Evolutionary conservation across 2,113 vertebrate genomes (phyloP).

Genomic region (Caranx ignobilis): DNA sequence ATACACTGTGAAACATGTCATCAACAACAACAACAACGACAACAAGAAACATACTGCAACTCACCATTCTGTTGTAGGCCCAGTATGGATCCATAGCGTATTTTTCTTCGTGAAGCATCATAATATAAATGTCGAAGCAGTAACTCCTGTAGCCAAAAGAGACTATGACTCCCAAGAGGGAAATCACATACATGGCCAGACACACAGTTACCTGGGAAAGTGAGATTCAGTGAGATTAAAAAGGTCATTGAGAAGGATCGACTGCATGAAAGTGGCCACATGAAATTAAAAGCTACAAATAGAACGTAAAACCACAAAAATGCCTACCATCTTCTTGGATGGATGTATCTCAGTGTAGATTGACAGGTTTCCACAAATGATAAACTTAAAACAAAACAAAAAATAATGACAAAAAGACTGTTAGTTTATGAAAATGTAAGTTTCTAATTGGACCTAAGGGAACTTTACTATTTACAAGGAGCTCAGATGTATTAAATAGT

Average conservation of each 20-base stretch:
- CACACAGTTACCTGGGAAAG: conserved; percentile 71
- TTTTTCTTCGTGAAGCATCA: rapidly evolving
- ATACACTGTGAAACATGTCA: neutral
- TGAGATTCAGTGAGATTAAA: neutral
- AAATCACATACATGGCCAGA: conserved; percentile 72
- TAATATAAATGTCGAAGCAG: rapidly evolving
- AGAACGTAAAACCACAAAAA: neutral
- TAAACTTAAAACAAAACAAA: conserved; percentile 63
- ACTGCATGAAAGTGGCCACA: neutral
- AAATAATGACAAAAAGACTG: neutral
- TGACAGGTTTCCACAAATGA: conserved; percentile 70
- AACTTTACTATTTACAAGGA: too few species aligned
- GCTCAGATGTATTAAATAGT: too few species aligned
- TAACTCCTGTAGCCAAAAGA: conserved; percentile 24
- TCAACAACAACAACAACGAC: neutral
- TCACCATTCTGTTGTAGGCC: neutral
- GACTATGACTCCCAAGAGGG: conserved; percentile 57
- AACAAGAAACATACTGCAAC: neutral
- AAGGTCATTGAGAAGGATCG: neutral
- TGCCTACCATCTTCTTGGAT: conserved; percentile 74
- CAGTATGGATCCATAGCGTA: rapidly evolving
- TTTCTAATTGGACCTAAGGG: too few species aligned
- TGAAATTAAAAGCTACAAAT: conserved; percentile 13
- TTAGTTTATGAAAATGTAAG: too few species aligned
- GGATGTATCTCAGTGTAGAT: conserved; percentile 72